These are phyloP conservation scores for Drosophila macrospina DNA, from an alignment of 2,888 invertebrate species.

Conservation along the genomic window DNA sequence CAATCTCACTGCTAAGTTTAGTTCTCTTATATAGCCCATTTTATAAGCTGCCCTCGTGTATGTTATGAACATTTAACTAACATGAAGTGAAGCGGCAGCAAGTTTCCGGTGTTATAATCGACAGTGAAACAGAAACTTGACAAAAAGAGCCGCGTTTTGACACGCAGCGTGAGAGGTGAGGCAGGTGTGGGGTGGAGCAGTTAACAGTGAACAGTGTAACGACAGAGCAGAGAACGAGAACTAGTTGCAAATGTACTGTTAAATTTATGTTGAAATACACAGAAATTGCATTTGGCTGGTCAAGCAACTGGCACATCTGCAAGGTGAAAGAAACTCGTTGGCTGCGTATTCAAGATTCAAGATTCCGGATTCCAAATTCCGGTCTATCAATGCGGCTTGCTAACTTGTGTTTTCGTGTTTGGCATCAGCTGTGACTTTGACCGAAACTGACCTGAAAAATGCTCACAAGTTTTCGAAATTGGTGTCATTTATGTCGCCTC, in stretches of 20 bases:
- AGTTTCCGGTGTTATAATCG: conserved; percentile 64
- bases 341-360: conserved; percentile 11
- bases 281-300: conserved; percentile 66
- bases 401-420: conserved; percentile 13
- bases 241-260: conserved; percentile 72
- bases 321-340: conserved; percentile 72
- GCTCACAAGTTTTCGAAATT: conserved; percentile 33
- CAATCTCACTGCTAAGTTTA: too few relatives aligned
- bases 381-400: conserved; percentile 35
- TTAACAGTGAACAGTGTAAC: conserved; percentile 28
- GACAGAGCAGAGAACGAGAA: conserved; percentile 53
- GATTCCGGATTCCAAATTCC: conserved; percentile 23
- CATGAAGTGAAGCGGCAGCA: conserved; percentile 30
- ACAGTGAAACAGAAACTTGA: conserved; percentile 53
- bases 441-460: conserved; percentile 55
- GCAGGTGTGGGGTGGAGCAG: conserved; percentile 40
- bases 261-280: conserved; percentile 66
- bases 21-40: neutral
- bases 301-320: conserved; percentile 63
- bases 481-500: conserved; percentile 30
- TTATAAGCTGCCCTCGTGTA: conserved; percentile 17
- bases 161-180: conserved; percentile 25
- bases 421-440: conserved; percentile 36
- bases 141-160: conserved; percentile 34
- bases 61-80: conserved; percentile 30